Base-by-base conservation (phyloP, 1,140 invertebrate genomes). In the Plodia interpunctella region DNA sequence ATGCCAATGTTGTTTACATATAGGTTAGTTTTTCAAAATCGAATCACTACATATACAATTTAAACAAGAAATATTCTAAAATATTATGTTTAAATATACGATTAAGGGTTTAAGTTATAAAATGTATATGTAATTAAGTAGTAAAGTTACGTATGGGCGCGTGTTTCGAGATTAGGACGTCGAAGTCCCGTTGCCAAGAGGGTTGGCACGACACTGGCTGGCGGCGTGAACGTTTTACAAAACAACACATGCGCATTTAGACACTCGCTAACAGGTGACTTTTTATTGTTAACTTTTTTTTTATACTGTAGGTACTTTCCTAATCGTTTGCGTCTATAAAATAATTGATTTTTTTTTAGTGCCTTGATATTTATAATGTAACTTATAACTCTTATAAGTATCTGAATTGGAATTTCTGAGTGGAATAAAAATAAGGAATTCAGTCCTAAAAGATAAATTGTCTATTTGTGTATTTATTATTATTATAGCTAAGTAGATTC, bases 201-300 rank as follows among this genome's bases (percentile, higher is more conserved):
- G 38, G 38, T 10, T 44, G 38, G 38, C 38, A 44, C 38, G 38
- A 4, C 38, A 44, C 38, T 44, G 38, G 38, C 38, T 9, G 13
- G 38, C 13, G 28, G 9, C 3, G 8, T 15, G 15, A 44, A 44
- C 13, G 38, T 44, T 44, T 17, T 10, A 11, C 18, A 9, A 9
- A 20, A 20, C 18, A 19, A 11, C 49, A 51, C 49, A 51, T 51
- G 49, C 49, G 49, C 49, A 19, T n/a, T 51, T 17, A 20, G 49
- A 5, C 10, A 10, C 19, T 20, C 3, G 49, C 20, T n/a, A 51
- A 51, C 49, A 51, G 49, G 49, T 51, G 49, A 51, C 20, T 49
- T 18, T 49, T 49, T 3, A 11, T 30, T 30, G 2, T 35, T 35
- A 13, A 35, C 32, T 35, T 9, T 35, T 35, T 35, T n/a, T n/a